These are phyloP conservation scores for Sinocyclocheilus anshuiensis DNA, from an alignment of 2,113 vertebrate genomes.

Conservation along the genomic window DNA sequence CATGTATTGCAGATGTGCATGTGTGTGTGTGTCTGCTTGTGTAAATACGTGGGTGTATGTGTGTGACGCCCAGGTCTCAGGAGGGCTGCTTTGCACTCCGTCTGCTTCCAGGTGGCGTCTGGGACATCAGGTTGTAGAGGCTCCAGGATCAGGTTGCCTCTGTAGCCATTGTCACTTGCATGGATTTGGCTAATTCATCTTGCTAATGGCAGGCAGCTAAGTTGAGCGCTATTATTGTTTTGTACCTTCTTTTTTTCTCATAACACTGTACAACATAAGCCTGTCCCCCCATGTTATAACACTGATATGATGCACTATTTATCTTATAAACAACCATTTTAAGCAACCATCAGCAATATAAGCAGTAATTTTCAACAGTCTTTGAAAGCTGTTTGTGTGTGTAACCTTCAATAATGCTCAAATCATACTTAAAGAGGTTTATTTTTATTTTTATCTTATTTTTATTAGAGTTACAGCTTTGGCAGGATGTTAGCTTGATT, in stretches of 20 bases:
- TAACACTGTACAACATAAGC: conserved; percentile 22
- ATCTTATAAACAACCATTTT: conserved; percentile 45
- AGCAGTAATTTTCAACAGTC: background rate
- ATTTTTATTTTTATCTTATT: too few relatives aligned
- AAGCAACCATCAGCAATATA: conserved; percentile 9
- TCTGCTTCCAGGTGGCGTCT: conserved; percentile 79
- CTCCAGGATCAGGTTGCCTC: conserved; percentile 72
- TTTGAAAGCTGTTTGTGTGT: conserved; percentile 25
- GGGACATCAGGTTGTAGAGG: conserved; percentile 72
- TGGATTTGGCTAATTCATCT: conserved; percentile 80
- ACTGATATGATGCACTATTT: conserved; percentile 58
- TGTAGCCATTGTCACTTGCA: conserved; percentile 69
- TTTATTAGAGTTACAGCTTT: background rate
- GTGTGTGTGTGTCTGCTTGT: conserved; percentile 20
- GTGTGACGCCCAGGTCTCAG: conserved; percentile 56
- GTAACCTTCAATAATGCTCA: conserved; percentile 21
- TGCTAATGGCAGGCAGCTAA: conserved; percentile 77
- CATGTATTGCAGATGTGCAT: conserved; percentile 17
- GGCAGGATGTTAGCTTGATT: conserved; percentile 10
- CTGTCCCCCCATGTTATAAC: conserved; percentile 31
- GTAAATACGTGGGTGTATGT: background rate
- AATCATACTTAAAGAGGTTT: background rate
- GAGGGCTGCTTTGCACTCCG: conserved; percentile 53
- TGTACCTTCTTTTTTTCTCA: conserved; percentile 37
- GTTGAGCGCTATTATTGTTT: conserved; percentile 70